Conservation (phyloP, 2,113 vertebrate species). For the Scartelaos histophorus region DNA sequence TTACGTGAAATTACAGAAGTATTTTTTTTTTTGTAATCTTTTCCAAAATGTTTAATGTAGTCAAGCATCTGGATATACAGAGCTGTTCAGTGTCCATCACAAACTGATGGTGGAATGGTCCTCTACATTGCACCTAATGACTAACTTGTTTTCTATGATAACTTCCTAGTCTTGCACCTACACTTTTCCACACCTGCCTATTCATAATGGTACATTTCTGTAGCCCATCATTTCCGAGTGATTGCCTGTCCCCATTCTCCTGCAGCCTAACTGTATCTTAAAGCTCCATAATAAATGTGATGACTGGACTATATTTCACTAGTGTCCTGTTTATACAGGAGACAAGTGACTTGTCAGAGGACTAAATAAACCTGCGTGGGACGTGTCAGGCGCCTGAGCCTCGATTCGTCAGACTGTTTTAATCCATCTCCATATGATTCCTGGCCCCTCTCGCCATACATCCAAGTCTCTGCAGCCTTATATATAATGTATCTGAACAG, state of each 20-base stretch:
- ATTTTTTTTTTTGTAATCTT: no score
- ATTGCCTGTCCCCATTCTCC: slow-evolving; percentile 17
- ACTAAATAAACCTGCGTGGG: slow-evolving; percentile 87
- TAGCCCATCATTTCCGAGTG: background rate
- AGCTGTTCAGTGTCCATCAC: background rate
- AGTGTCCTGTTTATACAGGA: slow-evolving; percentile 41
- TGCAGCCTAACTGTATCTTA: slow-evolving; percentile 37
- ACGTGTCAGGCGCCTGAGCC: slow-evolving; percentile 62
- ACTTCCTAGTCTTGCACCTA: background rate
- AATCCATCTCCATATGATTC: slow-evolving; percentile 94
- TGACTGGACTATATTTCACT: slow-evolving; percentile 31
- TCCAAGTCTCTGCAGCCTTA: slow-evolving; percentile 86
- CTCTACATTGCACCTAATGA: background rate
- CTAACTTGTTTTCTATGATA: background rate
- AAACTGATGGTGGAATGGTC: background rate
- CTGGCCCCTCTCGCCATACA: slow-evolving; percentile 81
- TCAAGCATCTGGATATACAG: background rate
- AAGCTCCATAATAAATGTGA: slow-evolving; percentile 36
- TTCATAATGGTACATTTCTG: slow-evolving; percentile 2
- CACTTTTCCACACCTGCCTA: background rate
- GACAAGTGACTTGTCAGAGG: slow-evolving; percentile 83
- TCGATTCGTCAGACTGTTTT: slow-evolving; percentile 89
- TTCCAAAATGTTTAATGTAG: background rate
- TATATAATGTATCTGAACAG: slow-evolving; percentile 92
- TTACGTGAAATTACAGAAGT: no score